These are phyloP conservation scores for Lissonota sp. DNA, from an alignment of 2,888 invertebrate species.

Conservation along the genomic window DNA sequence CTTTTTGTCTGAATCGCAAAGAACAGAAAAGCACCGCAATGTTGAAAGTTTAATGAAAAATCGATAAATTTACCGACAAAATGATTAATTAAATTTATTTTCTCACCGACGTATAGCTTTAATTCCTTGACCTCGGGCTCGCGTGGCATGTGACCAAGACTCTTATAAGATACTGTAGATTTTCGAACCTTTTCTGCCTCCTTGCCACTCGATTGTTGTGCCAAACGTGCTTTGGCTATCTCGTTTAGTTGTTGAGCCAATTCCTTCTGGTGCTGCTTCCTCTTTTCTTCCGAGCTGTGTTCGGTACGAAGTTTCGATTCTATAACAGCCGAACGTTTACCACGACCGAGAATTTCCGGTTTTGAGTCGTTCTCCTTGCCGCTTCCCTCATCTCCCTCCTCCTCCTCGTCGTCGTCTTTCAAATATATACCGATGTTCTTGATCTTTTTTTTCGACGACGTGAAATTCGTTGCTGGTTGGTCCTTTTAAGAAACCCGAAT, in stretches of 20 bases:
- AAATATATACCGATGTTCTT: slow-evolving; percentile 98
- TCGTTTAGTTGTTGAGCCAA: slow-evolving; percentile 95
- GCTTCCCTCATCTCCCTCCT: slow-evolving; percentile 90
- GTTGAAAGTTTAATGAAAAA: neutral
- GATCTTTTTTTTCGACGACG: slow-evolving; percentile 96
- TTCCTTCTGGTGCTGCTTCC: slow-evolving; percentile 98
- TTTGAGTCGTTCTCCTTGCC: slow-evolving; percentile 87
- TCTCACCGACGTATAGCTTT: slow-evolving; percentile 96
- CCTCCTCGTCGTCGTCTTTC: slow-evolving; percentile 90
- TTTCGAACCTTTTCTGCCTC: slow-evolving; percentile 96
- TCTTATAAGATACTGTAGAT: slow-evolving; percentile 98
- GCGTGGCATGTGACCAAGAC: slow-evolving; percentile 95
- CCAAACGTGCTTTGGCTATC: slow-evolving; percentile 95
- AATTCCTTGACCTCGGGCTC: slow-evolving; percentile 97
- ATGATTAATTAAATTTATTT: neutral
- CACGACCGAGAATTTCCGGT: slow-evolving; percentile 90
- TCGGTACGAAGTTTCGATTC: slow-evolving; percentile 97
- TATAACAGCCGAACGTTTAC: slow-evolving; percentile 95
- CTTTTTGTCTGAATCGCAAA: slow-evolving; percentile 90
- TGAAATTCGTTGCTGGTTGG: slow-evolving; percentile 93
- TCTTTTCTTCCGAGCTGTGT: slow-evolving; percentile 98
- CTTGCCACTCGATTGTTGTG: slow-evolving; percentile 93
- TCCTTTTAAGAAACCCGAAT: slow-evolving; percentile 81
- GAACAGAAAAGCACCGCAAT: slow-evolving; percentile 6
- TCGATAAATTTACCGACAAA: neutral